Conservation (phyloP, 2,888 invertebrate genomes). For the Cabera pusaria region DNA sequence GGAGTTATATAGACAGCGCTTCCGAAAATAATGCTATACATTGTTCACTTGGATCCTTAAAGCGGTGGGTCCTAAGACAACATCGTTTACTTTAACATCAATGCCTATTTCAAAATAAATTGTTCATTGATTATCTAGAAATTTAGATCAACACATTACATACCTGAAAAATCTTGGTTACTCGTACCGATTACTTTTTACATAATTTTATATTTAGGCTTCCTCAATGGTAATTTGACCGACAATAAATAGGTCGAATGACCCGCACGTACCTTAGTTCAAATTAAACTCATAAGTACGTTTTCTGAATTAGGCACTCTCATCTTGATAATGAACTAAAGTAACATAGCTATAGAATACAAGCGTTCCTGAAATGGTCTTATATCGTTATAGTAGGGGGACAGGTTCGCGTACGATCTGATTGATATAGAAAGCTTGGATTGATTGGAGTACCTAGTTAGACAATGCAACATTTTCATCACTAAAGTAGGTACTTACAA, state of each 20-base stretch:
- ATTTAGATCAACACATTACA: too few species aligned
- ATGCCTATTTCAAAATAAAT: constrained; percentile 11
- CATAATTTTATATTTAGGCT: too few species aligned
- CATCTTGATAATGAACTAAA: constrained; percentile 8
- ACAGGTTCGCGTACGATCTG: constrained; percentile 27
- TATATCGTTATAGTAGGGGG: constrained; percentile 36
- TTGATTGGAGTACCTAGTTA: constrained; percentile 38
- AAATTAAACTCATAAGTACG: constrained; percentile 19
- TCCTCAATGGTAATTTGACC: too few species aligned
- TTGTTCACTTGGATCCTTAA: constrained; percentile 24
- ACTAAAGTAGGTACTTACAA: constrained; percentile 41
- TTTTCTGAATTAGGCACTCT: constrained; percentile 22
- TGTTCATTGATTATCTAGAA: too few species aligned
- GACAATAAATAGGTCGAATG: constrained; percentile 8
- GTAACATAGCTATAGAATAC: constrained; percentile 14
- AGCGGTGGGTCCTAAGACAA: constrained; percentile 18
- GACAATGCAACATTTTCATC: constrained; percentile 45
- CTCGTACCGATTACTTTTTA: too few species aligned
- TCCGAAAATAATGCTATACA: constrained; percentile 70
- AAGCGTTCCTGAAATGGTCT: constrained; percentile 30
- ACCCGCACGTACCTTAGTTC: constrained; percentile 13
- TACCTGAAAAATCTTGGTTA: too few species aligned
- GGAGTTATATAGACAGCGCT: constrained; percentile 63
- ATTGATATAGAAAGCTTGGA: constrained; percentile 50
- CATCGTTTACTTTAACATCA: constrained; percentile 2